Evolutionary conservation across 1,140 invertebrate genomes (phyloP).

Genomic region (Homalodisca vitripennis): DNA sequence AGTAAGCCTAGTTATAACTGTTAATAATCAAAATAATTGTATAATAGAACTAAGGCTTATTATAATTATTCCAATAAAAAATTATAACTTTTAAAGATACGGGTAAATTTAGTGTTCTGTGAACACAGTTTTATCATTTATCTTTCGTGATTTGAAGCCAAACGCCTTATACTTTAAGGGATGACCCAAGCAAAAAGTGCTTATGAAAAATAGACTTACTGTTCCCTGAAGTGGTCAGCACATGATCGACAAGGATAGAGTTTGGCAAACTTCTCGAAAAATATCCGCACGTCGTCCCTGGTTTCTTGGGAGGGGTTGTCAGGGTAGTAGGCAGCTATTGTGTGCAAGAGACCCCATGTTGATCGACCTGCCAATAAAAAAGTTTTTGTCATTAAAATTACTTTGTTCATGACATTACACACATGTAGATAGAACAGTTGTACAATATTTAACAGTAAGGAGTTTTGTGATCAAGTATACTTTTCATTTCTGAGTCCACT

Average conservation of each 20-base stretch:
- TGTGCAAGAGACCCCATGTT: constrained; percentile 94
- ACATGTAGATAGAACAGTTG: neutral
- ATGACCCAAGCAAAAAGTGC: too few species aligned
- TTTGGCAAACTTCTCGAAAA: constrained; percentile 83
- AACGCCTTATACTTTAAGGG: too few species aligned
- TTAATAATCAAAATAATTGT: too few species aligned
- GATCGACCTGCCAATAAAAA: constrained; percentile 55
- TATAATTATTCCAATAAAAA: too few species aligned
- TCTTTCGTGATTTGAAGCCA: too few species aligned
- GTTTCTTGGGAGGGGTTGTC: constrained; percentile 74
- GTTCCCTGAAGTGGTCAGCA: constrained; percentile 82
- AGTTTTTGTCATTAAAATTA: neutral
- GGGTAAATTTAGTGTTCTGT: too few species aligned
- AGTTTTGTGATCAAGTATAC: neutral
- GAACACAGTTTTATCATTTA: too few species aligned
- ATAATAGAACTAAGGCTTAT: too few species aligned
- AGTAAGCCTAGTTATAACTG: too few species aligned
- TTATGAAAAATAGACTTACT: constrained; percentile 61
- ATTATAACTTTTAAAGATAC: too few species aligned
- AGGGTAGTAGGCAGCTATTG: constrained; percentile 95
- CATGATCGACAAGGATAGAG: constrained; percentile 96
- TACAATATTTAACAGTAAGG: neutral
- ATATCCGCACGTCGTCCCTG: constrained; percentile 74
- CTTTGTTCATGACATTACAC: neutral
- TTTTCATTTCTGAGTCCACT: neutral